Base-by-base conservation (phyloP, 2,888 invertebrate species). In the Polydesmus complanatus region DNA sequence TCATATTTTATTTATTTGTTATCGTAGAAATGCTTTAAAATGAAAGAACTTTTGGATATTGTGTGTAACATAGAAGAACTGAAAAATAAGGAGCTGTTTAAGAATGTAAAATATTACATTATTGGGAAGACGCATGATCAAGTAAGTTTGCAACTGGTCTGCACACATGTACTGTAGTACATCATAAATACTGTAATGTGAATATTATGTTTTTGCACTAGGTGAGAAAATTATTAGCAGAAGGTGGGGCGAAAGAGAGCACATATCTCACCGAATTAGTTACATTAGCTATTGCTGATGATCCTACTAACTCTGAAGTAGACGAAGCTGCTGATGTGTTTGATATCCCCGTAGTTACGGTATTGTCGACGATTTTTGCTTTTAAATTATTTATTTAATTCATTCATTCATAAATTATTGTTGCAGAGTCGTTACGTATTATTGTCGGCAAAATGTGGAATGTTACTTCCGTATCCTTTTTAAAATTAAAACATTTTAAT, bases 321-420 rank as follows among this genome's bases (percentile, higher is more conserved):
- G 83, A 83, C 61, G 91, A 92, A 77, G 93, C 93, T 11, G 85
- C 85, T 72, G 95, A 96, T 72, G 80, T 96, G 19, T 96, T 93
- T 75, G 92, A 90, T 75, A 85, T 92, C 61, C 92, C 93, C 64
- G 89, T 92, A 66, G 87, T 95, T 60, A 85, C 84, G 54, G 75
- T 75, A 66, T 68, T 70, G 22, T 48, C 18, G 11, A 37, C 37
- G 37, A 37, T n/a, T n/a, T n/a, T n/a, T n/a, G n/a, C n/a, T n/a
- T n/a, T n/a, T n/a, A n/a, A n/a, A n/a, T n/a, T n/a, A n/a, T n/a
- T n/a, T n/a, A n/a, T n/a, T n/a, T n/a, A n/a, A n/a, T n/a, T n/a
- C n/a, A n/a, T n/a, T n/a, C n/a, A n/a, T n/a, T n/a, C n/a, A n/a
- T n/a, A n/a, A n/a, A n/a, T n/a, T n/a, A n/a, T n/a, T n/a, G n/a